These are phyloP conservation scores for Drosophila prostipennis DNA, from an alignment of 2,888 invertebrate genomes.

Conservation along the genomic window DNA sequence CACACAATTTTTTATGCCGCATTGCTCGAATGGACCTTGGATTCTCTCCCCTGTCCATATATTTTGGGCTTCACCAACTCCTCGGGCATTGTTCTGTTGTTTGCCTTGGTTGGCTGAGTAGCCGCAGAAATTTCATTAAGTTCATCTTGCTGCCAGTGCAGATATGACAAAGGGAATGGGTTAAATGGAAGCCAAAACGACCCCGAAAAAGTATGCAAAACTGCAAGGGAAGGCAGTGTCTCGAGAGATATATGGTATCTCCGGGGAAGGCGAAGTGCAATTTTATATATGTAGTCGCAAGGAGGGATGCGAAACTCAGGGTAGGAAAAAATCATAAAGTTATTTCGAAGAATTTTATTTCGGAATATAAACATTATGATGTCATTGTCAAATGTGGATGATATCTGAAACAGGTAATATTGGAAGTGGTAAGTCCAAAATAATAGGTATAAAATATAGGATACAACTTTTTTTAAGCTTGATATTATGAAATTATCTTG, in stretches of 20 bases:
- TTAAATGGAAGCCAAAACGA: conserved; percentile 10
- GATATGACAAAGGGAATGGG: conserved; percentile 62
- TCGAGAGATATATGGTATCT: neutral
- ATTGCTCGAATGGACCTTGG: conserved; percentile 59
- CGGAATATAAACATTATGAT: neutral
- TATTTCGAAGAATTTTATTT: neutral
- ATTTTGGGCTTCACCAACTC: neutral
- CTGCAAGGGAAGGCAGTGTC: conserved; percentile 7
- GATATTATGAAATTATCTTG: too few species aligned
- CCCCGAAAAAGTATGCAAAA: conserved; percentile 25
- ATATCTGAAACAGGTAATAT: neutral
- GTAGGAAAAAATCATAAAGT: neutral
- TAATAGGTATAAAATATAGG: neutral
- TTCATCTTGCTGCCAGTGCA: conserved; percentile 55
- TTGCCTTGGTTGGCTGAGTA: conserved; percentile 53
- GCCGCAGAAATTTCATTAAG: conserved; percentile 77
- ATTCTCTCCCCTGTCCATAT: conserved; percentile 13
- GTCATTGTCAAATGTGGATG: neutral
- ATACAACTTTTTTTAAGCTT: too few species aligned
- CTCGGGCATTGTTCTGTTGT: conserved; percentile 49
- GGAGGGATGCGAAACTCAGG: neutral
- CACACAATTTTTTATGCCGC: conserved; percentile 74
- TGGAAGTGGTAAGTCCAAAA: neutral
- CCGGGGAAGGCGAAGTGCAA: conserved; percentile 1
- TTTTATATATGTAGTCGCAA: neutral